Conservation (phyloP, 2,113 vertebrate species). For the Amphiprion ocellaris region DNA sequence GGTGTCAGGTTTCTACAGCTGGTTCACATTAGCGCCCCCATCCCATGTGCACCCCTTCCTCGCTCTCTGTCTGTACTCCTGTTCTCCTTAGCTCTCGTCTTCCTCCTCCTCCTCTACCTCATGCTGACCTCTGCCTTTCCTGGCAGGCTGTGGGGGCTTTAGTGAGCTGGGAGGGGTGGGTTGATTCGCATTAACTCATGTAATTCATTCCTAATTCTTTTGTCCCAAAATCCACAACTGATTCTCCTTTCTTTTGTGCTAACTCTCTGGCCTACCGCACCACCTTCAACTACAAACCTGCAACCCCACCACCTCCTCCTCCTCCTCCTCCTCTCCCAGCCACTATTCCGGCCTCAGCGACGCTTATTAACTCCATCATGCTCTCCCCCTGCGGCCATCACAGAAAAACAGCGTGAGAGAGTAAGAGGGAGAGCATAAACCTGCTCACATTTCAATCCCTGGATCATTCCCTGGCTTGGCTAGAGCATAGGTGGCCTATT, state of each 20-base stretch:
- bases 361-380: conserved; percentile 75
- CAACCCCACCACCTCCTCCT: conserved; percentile 19
- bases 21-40: conserved; percentile 83
- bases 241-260: conserved; percentile 28
- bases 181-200: conserved; percentile 55
- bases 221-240: conserved; percentile 8
- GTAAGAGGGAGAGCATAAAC: conserved; percentile 54
- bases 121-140: conserved; percentile 78
- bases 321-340: conserved; percentile 26
- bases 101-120: conserved; percentile 66
- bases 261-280: conserved; percentile 30
- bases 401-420: conserved; percentile 55
- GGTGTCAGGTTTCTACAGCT: conserved; percentile 88
- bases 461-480: conserved; percentile 57
- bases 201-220: conserved; percentile 43
- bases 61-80: conserved; percentile 27
- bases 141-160: conserved; percentile 59
- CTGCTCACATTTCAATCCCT: conserved; percentile 77
- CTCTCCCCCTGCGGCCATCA: conserved; percentile 52
- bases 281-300: conserved; percentile 38
- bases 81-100: conserved; percentile 4
- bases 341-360: conserved; percentile 56
- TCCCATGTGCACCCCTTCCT: conserved; percentile 23
- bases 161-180: conserved; percentile 52
- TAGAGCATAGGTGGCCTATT: conserved; percentile 66